Conservation (phyloP, 2,113 vertebrate species). For the Melanerpes formicivorus region DNA sequence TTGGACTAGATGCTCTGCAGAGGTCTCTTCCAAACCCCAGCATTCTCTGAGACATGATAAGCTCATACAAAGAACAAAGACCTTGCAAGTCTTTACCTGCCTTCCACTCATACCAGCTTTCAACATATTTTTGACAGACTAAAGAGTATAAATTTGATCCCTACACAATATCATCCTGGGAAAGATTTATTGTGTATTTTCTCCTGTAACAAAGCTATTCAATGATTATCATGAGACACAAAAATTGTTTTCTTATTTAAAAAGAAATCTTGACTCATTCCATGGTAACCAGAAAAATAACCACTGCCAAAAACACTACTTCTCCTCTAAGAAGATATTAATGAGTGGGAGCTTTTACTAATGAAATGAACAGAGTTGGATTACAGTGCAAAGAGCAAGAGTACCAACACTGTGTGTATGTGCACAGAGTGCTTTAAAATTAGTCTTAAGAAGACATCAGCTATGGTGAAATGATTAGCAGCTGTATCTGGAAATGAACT, state of each 20-base stretch:
- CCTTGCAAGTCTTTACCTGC: not conserved
- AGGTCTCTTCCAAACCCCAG: too few species aligned
- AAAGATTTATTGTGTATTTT: conserved; percentile 42
- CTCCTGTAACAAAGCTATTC: not conserved
- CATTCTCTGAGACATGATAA: not conserved
- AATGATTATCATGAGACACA: not conserved
- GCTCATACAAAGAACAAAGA: not conserved
- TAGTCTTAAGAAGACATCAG: not conserved
- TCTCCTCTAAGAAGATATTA: not conserved
- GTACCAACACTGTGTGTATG: not conserved
- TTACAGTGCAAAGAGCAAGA: not conserved
- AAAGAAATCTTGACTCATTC: conserved; percentile 20
- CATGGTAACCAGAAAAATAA: not conserved
- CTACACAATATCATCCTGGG: not conserved
- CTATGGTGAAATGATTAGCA: not conserved
- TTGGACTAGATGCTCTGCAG: too few species aligned
- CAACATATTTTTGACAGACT: not conserved
- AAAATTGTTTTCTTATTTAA: conserved; percentile 2
- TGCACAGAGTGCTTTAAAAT: not conserved
- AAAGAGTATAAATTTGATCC: not conserved
- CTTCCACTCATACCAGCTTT: not conserved
- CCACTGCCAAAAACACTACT: not conserved
- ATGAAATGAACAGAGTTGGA: not conserved
- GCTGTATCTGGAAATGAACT: not conserved
- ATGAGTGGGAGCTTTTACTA: conserved; percentile 23